Percentiles rank a stretch among this genome's conserved stretches.
These are phyloP conservation scores for Neomicropteryx cornuta DNA, from an alignment of 1,140 invertebrate genomes.

Conservation along the genomic window DNA sequence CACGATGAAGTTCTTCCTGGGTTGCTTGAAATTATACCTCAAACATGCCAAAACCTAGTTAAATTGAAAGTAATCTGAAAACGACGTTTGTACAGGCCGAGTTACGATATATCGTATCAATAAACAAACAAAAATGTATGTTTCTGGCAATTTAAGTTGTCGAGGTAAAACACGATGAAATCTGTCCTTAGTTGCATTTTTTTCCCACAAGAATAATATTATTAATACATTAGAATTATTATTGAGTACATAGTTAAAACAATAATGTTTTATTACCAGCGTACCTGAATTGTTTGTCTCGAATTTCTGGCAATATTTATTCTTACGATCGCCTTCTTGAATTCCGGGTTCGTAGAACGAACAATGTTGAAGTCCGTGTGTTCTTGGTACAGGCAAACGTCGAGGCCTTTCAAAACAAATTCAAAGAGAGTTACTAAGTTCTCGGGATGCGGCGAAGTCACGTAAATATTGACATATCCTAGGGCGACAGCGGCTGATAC, in stretches of 20 bases:
- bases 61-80: no score
- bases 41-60: no score
- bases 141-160: no score
- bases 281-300: slow-evolving; percentile 91
- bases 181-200: no score
- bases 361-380: slow-evolving; percentile 93
- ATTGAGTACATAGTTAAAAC: slow-evolving; percentile 3
- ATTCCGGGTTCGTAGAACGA: slow-evolving; percentile 93
- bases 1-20: no score
- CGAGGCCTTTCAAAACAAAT: slow-evolving; percentile 94
- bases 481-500: slow-evolving; percentile 76
- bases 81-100: no score
- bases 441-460: slow-evolving; percentile 95
- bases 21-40: no score
- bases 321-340: slow-evolving; percentile 91
- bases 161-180: no score
- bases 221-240: slow-evolving; percentile 4
- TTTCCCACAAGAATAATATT: no score
- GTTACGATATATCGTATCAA: no score
- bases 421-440: slow-evolving; percentile 98
- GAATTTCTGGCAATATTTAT: slow-evolving; percentile 88
- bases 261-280: slow-evolving; percentile 1
- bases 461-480: slow-evolving; percentile 96
- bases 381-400: slow-evolving; percentile 91
- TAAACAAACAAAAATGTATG: no score